Evolutionary conservation across 2,888 invertebrate genomes (phyloP).

Genomic region (Thecocarcelia acutangulata): DNA sequence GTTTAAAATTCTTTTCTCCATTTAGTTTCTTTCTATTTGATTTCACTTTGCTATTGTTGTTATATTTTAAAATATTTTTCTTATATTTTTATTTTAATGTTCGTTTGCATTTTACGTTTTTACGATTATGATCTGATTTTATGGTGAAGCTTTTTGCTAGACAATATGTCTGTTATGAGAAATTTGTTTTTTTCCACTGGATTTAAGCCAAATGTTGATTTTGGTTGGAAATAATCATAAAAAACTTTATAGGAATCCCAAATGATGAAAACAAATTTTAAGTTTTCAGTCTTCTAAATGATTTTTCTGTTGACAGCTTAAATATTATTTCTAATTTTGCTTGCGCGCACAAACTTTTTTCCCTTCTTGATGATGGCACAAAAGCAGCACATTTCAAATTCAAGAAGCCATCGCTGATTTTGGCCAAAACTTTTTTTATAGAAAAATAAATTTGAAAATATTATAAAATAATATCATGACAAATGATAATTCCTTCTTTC

Average conservation of each 20-base stretch:
- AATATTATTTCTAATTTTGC: not conserved
- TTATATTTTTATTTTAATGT: too few species aligned
- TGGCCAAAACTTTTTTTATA: conserved; percentile 13
- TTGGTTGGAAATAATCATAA: conserved; percentile 23
- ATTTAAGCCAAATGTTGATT: conserved; percentile 52
- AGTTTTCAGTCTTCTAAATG: conserved; percentile 17
- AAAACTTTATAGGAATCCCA: conserved; percentile 15
- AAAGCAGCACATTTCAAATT: not conserved
- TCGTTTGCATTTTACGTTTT: conserved; percentile 20
- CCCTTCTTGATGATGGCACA: too few species aligned
- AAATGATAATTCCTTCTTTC: too few species aligned
- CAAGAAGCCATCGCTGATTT: not conserved
- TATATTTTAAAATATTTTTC: not conserved
- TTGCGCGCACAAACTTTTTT: not conserved
- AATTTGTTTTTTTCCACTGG: conserved; percentile 49
- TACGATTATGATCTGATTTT: conserved; percentile 59
- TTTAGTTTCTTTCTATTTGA: conserved; percentile 31
- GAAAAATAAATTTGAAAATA: not conserved
- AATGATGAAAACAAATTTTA: conserved; percentile 34
- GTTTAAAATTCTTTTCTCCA: conserved; percentile 5
- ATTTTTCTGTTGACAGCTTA: conserved; percentile 41
- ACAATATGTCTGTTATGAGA: conserved; percentile 60
- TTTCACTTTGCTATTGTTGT: conserved; percentile 38
- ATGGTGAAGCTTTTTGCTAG: conserved; percentile 50
- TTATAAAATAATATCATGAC: not conserved